phyloP scores from a whole-genome alignment of 2,888 invertebrate species.

The Phorcus lineatus region DNA sequence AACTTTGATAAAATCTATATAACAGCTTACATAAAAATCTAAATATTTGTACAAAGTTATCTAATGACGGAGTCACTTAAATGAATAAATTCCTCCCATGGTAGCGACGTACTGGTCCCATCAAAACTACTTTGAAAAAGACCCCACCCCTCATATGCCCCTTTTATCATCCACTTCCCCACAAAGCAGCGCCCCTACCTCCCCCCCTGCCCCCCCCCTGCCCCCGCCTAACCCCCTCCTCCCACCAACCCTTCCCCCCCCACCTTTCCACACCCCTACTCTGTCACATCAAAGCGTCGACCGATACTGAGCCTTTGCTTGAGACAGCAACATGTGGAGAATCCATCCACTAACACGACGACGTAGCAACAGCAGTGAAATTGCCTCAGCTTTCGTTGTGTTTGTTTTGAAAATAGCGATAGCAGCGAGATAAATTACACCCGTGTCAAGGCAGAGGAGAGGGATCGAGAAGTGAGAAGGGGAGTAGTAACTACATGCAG shows the following conservation, averaged over 20 bases:
- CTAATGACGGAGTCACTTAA: conserved; percentile 20
- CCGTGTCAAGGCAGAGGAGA: not conserved
- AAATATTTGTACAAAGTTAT: conserved; percentile 16
- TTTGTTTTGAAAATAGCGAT: conserved; percentile 35
- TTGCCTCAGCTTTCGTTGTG: conserved; percentile 31
- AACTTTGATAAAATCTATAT: conserved; percentile 19
- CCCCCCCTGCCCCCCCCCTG: not conserved
- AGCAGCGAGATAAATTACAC: conserved; percentile 19
- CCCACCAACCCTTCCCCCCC: not conserved
- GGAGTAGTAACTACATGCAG: too few relatives aligned
- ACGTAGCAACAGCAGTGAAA: conserved; percentile 12
- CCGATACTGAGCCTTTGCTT: not conserved
- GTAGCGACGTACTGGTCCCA: not conserved
- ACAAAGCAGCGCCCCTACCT: not conserved
- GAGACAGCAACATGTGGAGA: not conserved
- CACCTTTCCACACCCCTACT: too few relatives aligned
- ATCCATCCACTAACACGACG: not conserved
- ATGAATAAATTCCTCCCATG: conserved; percentile 15
- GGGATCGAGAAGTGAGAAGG: too few relatives aligned
- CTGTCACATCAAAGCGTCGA: conserved; percentile 5
- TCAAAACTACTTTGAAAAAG: too few relatives aligned
- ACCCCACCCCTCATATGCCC: too few relatives aligned
- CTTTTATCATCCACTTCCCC: not conserved
- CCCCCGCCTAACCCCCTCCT: not conserved
- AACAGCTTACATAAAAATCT: not conserved